phyloP scores from a whole-genome alignment of 2,888 invertebrate species.

The Spodoptera exigua region DNA sequence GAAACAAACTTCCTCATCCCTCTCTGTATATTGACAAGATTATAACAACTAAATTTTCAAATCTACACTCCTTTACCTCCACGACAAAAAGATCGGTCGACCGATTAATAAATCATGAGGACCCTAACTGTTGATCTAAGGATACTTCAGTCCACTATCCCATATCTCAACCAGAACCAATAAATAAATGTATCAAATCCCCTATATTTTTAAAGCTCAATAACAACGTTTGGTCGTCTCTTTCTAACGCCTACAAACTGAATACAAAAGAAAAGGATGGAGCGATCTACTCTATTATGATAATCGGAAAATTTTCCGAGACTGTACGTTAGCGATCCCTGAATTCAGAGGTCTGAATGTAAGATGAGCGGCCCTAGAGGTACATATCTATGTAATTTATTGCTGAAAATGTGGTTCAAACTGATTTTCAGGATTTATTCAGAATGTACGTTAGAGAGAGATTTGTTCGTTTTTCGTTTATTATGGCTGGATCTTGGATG shows the following conservation, averaged over 20 bases:
- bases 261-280: slow-evolving; percentile 57
- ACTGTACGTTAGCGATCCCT: slow-evolving; percentile 69
- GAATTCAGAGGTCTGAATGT: slow-evolving; percentile 78
- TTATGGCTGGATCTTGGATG: slow-evolving; percentile 11
- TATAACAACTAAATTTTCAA: slow-evolving; percentile 11
- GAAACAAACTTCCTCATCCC: too few relatives aligned
- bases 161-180: slow-evolving; percentile 38
- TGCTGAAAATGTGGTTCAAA: slow-evolving; percentile 54
- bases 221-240: slow-evolving; percentile 33
- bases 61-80: slow-evolving; percentile 3
- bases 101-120: slow-evolving; percentile 39
- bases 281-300: slow-evolving; percentile 80
- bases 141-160: slow-evolving; percentile 30
- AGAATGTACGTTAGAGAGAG: slow-evolving; percentile 38
- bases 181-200: slow-evolving; percentile 54
- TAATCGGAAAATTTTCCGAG: slow-evolving; percentile 82
- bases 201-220: slow-evolving; percentile 53
- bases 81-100: slow-evolving; percentile 1
- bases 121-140: slow-evolving; percentile 30
- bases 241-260: neutral
- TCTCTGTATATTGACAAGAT: neutral
- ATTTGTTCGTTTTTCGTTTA: slow-evolving; percentile 50
- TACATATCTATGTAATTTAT: slow-evolving; percentile 72
- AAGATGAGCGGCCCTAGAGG: slow-evolving; percentile 73
- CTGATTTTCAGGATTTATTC: slow-evolving; percentile 60